Base-by-base conservation (phyloP, 1,140 invertebrate species). In the Philopotamus ludificatus region DNA sequence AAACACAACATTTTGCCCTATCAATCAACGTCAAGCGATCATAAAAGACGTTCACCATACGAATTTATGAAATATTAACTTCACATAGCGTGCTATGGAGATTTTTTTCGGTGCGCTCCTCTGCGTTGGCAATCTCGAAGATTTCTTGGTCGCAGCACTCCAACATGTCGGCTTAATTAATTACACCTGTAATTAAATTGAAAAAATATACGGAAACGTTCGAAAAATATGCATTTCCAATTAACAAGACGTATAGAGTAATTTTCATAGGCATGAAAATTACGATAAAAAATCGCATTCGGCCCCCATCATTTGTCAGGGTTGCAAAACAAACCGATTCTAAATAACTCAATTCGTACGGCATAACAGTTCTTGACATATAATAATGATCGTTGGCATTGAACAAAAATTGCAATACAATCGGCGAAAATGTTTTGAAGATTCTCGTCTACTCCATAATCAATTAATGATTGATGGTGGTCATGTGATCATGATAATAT, bases 21-120 rank as follows among this genome's bases (percentile, higher is more conserved):
- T 68, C 67, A 65, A 68, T 68, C 63, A 68, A 68, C 51, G 67
- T 68, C 67, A 61, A 7, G 21, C 47, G 67, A 65, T 65, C 44
- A 50, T 28, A 45, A 25, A 54, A 12, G 22, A 23, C 23, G 20
- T 23, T 2, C 18, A 3, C 4, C 25, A 26, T 12, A 23, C 26
- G 26, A 28, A 54, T 54, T 28, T 54, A 54, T 54, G 51, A 54
- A 54, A 54, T 54, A 54, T 54, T 54, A 54, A 54, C 26, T 10
- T 26, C 23, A 8, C 51, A 54, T 23, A n/a, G 15, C 21, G 34
- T 3, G 23, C n/a, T n/a, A 23, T 23, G 22, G 10, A 18, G 41
- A 34, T 61, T 61, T 49, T 34, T 34, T 34, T 4, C 12, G 20
- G 45, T 8, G 8, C 15, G 45, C 16, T 47, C 7, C 45, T 7